phyloP scores from a whole-genome alignment of 2,797 vertebrate species.

The Holocentrus rufus region DNA sequence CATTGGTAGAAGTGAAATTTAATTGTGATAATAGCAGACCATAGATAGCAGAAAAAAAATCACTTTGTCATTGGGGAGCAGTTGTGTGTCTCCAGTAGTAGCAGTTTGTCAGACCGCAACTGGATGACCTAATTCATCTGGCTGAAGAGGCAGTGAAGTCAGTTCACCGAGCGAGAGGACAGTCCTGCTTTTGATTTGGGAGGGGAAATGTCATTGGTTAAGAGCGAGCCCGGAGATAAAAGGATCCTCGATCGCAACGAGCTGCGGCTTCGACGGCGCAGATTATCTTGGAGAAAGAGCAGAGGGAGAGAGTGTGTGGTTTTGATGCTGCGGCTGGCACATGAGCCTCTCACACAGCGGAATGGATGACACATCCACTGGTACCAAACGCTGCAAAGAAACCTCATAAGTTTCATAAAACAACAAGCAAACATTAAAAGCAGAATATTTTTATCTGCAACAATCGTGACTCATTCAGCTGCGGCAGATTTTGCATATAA shows the following conservation, averaged over 20 bases:
- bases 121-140: conserved; percentile 58
- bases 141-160: conserved; percentile 27
- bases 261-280: conserved; percentile 42
- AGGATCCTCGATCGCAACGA: conserved; percentile 42
- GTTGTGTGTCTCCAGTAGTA: conserved; percentile 46
- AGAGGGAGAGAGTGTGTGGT: conserved; percentile 51
- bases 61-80: not conserved
- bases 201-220: conserved; percentile 51
- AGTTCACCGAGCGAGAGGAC: conserved; percentile 30
- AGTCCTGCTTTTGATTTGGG: conserved; percentile 58
- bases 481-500: not conserved
- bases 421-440: conserved; percentile 22
- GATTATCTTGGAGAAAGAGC: conserved; percentile 49
- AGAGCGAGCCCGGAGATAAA: conserved; percentile 49
- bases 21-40: conserved; percentile 13
- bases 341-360: conserved; percentile 33
- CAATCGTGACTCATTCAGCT: not conserved
- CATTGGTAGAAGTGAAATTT: not conserved
- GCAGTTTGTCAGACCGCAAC: conserved; percentile 54
- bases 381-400: conserved; percentile 33
- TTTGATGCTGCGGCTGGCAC: conserved; percentile 39
- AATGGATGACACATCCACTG: conserved; percentile 59
- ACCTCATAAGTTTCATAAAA: conserved; percentile 31
- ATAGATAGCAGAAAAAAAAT: conserved; percentile 5
- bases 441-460: conserved; percentile 8